Percentiles rank a stretch among this genome's conserved stretches.
Conservation (phyloP, 1,140 invertebrate species). For the Micrasema longulum region DNA sequence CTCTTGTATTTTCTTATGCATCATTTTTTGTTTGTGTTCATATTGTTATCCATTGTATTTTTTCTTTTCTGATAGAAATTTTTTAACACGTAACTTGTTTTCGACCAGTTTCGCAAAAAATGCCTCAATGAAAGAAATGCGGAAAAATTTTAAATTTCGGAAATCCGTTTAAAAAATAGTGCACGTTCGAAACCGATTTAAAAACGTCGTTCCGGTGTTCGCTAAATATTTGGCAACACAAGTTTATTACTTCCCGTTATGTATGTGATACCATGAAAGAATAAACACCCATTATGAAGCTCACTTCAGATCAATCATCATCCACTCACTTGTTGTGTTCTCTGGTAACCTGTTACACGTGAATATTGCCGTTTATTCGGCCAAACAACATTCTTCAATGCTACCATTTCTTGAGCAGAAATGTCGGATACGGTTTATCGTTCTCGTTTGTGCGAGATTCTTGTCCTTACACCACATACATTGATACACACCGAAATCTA, state of each 20-base stretch:
- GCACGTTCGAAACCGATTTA: not conserved
- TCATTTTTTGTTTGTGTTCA: too few species aligned
- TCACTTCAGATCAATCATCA: slow-evolving; percentile 32
- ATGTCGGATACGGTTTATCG: not conserved
- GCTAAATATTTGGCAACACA: slow-evolving; percentile 13
- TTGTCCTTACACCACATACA: too few species aligned
- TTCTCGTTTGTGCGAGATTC: too few species aligned
- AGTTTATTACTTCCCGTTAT: slow-evolving; percentile 11
- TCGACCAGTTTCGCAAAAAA: too few species aligned
- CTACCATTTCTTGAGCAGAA: slow-evolving; percentile 17
- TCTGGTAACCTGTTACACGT: slow-evolving; percentile 25
- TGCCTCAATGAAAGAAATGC: too few species aligned
- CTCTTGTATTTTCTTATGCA: too few species aligned
- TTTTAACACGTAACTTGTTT: too few species aligned
- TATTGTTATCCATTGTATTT: too few species aligned
- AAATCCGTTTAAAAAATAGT: too few species aligned
- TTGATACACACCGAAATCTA: too few species aligned
- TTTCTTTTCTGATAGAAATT: too few species aligned
- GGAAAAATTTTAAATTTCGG: too few species aligned
- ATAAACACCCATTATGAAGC: slow-evolving; percentile 26
- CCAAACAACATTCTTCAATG: slow-evolving; percentile 25
- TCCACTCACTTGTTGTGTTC: slow-evolving; percentile 14
- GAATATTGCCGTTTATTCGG: slow-evolving; percentile 32
- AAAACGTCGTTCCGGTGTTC: not conserved
- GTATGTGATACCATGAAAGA: slow-evolving; percentile 12